Base-by-base conservation (phyloP, 2,888 invertebrate species). In the Rhimphoctona megacephalus region DNA sequence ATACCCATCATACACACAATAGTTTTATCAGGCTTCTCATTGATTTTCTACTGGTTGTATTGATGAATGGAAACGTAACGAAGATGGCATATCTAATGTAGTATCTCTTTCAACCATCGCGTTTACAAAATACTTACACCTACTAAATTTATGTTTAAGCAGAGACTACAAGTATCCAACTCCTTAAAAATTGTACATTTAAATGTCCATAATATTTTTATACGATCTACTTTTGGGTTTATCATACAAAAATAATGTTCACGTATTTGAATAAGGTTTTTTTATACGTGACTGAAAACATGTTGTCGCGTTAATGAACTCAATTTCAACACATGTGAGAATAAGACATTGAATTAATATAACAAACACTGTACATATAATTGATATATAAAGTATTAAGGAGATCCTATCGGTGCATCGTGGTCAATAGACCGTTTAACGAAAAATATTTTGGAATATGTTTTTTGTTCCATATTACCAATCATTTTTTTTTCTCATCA, bases 21-120 rank as follows among this genome's bases (percentile, higher is more conserved):
- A 11, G n/a, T 67, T 79, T 79, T 85, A 82, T 77, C 76, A 39
- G 85, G 87, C 82, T 87, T 87, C 85, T 78, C 46, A 78, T 86
- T 78, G 67, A 79, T 84, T 84, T 81, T 19, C 49, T n/a, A 33
- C 1, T n/a, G 54, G 61, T 64, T 17, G 61, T 61, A 11, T 69
- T 52, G 64, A 81, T 57, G 64, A 49, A 64, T 36, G 43, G n/a
- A 73, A 14, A 46, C 36, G 14, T 2, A 11, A 49, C 25, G 14
- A 64, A 46, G 46, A 22, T 67, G 25, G 17, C 30, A 39, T 39
- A 36, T 57, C 74, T 30, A 67, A 57, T 57, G 36, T 19, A 64
- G 33, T 25, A 19, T 14, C 49, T 36, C 11, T 17, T 67, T 14
- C 7, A 70, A 52, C 9, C n/a, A 36, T 36, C n/a, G 11, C 22